phyloP scores from a whole-genome alignment of 1,140 invertebrate genomes.

The Carposina sasakii region DNA sequence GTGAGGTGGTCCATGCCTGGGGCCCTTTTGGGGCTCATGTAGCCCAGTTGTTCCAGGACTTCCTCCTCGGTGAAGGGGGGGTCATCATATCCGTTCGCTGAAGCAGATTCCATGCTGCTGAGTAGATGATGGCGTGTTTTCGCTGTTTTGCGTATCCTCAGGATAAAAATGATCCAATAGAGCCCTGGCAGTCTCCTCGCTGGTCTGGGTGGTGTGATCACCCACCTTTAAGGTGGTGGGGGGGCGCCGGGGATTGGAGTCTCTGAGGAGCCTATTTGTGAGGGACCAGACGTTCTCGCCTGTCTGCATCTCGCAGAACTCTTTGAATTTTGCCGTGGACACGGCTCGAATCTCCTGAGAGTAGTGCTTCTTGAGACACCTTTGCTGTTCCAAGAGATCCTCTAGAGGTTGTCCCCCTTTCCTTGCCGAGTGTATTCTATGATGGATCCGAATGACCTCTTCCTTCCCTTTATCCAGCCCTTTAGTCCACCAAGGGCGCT shows the following conservation, averaged over 20 bases:
- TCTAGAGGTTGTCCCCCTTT: neutral
- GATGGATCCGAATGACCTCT: slow-evolving; percentile 7
- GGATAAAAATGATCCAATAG: slow-evolving; percentile 21
- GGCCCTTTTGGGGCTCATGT: slow-evolving; percentile 8
- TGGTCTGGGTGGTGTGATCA: slow-evolving; percentile 9
- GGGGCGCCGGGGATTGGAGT: neutral
- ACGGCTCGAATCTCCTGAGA: neutral
- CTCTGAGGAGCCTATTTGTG: slow-evolving; percentile 21
- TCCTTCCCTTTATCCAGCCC: neutral
- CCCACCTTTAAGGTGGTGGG: slow-evolving; percentile 12
- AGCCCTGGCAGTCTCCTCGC: slow-evolving; percentile 14
- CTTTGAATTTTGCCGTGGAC: slow-evolving; percentile 16
- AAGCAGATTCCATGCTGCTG: neutral
- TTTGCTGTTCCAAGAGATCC: neutral
- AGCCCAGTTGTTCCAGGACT: neutral
- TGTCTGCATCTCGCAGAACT: slow-evolving; percentile 17
- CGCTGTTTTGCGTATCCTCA: slow-evolving; percentile 17
- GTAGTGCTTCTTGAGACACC: no score
- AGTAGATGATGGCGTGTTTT: neutral
- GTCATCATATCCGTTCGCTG: no score
- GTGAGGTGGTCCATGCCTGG: slow-evolving; percentile 9
- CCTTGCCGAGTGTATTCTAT: neutral
- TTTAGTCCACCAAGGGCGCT: slow-evolving; percentile 10
- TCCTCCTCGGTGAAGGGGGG: slow-evolving; percentile 5
- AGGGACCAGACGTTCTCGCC: slow-evolving; percentile 24